A percentile compares a stretch with the other conserved stretches of the same genome.
phyloP scores from a whole-genome alignment of 2,797 vertebrate species.

The Cryptoprocta ferox region DNA sequence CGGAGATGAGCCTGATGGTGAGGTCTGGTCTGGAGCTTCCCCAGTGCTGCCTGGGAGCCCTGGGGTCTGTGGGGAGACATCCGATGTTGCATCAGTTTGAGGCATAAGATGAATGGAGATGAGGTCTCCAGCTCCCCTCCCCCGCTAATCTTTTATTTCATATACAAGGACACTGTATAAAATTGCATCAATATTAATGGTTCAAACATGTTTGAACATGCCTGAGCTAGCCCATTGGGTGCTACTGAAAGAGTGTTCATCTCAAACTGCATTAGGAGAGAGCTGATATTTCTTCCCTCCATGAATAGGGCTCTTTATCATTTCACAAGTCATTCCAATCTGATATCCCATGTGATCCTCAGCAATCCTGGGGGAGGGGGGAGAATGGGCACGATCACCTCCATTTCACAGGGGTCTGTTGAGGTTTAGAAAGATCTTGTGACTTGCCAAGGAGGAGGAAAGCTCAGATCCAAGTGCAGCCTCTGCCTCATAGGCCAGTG shows the following conservation, averaged over 20 bases:
- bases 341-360: fast-evolving
- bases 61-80: neutral
- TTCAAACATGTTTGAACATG: neutral
- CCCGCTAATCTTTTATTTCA: neutral
- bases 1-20: neutral
- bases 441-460: neutral
- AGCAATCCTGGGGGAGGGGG: no score
- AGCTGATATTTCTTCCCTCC: neutral
- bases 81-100: neutral
- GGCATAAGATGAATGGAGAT: neutral
- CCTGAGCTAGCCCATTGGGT: neutral
- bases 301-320: neutral
- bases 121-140: no score
- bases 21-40: neutral
- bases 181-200: neutral
- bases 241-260: neutral
- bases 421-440: neutral
- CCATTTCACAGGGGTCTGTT: neutral
- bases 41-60: neutral
- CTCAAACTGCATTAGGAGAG: neutral
- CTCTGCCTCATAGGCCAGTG: neutral
- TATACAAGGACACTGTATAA: neutral
- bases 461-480: neutral
- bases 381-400: fast-evolving
- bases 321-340: neutral